A percentile compares a stretch with the other conserved stretches of the same genome.
phyloP scores from a whole-genome alignment of 2,888 invertebrate genomes.

The Vanessa cardui region DNA sequence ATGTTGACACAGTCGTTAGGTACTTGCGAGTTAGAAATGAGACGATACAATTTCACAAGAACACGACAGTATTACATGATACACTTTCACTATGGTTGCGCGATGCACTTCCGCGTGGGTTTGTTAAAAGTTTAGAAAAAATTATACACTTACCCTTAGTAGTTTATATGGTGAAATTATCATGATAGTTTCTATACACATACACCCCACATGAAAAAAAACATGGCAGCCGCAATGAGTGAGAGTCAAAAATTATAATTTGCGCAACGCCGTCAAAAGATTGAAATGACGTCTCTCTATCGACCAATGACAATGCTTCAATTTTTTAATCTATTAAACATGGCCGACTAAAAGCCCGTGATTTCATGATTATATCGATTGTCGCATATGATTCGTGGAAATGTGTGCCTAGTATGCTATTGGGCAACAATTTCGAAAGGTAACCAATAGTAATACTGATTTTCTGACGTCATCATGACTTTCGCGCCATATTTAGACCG shows the following conservation, averaged over 20 bases:
- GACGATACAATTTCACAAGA: conserved; percentile 81
- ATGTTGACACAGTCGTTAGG: conserved; percentile 55
- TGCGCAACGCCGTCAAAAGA: conserved; percentile 80
- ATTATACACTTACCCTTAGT: conserved; percentile 70
- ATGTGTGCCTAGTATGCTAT: conserved; percentile 46
- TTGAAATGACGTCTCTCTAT: conserved; percentile 68
- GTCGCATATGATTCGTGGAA: conserved; percentile 62
- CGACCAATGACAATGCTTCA: conserved; percentile 65
- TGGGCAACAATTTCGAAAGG: conserved; percentile 47
- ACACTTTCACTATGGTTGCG: conserved; percentile 79
- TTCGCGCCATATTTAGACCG: conserved; percentile 57
- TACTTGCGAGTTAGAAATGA: conserved; percentile 55
- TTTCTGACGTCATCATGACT: conserved; percentile 42
- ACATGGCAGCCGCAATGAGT: conserved; percentile 86
- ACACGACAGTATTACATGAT: conserved; percentile 79
- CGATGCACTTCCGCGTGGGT: conserved; percentile 64
- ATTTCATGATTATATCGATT: conserved; percentile 53
- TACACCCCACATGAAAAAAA: conserved; percentile 89
- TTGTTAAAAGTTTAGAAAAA: conserved; percentile 50
- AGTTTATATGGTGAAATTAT: conserved; percentile 74
- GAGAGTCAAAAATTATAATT: conserved; percentile 75
- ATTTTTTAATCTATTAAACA: conserved; percentile 66
- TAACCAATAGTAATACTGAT: conserved; percentile 57
- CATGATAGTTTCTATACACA: conserved; percentile 75
- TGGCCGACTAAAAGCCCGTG: conserved; percentile 60